Conservation (phyloP, 2,797 vertebrate species). For the Margarornis squamiger region DNA sequence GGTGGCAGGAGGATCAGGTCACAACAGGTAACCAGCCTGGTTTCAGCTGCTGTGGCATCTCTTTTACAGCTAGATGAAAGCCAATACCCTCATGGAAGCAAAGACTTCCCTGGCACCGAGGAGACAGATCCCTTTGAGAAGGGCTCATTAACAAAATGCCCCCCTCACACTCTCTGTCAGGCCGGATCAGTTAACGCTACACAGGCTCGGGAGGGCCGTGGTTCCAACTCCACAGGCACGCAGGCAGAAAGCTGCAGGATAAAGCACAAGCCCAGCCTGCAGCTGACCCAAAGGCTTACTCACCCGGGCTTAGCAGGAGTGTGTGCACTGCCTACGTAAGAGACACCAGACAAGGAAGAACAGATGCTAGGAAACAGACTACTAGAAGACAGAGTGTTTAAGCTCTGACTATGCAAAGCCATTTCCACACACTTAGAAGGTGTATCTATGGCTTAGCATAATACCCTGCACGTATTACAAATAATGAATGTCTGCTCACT, state of each 20-base stretch:
- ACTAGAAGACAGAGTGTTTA: neutral
- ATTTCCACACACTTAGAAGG: neutral
- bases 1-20: slow-evolving; percentile 22
- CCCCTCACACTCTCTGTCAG: slow-evolving; percentile 48
- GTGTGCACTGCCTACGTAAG: neutral
- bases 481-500: neutral
- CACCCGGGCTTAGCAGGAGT: neutral
- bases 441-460: neutral
- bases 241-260: neutral
- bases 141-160: slow-evolving; percentile 66
- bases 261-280: neutral
- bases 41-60: slow-evolving; percentile 5
- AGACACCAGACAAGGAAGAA: neutral
- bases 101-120: slow-evolving; percentile 56
- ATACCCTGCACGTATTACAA: neutral
- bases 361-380: neutral
- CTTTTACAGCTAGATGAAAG: slow-evolving; percentile 61
- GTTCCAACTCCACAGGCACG: neutral
- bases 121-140: slow-evolving; percentile 59
- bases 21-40: slow-evolving; percentile 22
- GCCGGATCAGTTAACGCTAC: slow-evolving; percentile 15
- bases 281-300: neutral
- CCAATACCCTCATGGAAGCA: slow-evolving; percentile 63
- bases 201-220: neutral
- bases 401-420: neutral